phyloP scores from a whole-genome alignment of 2,888 invertebrate genomes.

The Drosophila demipolita region DNA sequence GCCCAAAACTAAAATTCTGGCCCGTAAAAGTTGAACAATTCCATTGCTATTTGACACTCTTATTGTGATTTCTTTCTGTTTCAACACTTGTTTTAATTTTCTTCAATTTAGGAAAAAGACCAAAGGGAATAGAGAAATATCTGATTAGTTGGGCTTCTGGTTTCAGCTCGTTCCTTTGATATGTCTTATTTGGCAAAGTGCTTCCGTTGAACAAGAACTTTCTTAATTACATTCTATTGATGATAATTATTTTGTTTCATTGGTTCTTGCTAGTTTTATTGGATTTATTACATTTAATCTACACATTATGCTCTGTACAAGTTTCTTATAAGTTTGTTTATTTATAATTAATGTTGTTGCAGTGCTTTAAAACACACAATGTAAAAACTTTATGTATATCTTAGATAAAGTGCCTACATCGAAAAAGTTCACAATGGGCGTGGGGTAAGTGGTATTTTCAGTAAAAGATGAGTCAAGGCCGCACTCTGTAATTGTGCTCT shows the following conservation, averaged over 20 bases:
- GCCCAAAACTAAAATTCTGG: slow-evolving; percentile 11
- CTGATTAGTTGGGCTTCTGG: neutral
- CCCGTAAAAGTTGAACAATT: slow-evolving; percentile 30
- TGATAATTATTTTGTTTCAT: neutral
- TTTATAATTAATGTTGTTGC: neutral
- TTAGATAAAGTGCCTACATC: neutral
- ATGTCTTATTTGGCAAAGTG: neutral
- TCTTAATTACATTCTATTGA: neutral
- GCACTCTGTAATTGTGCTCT: too few relatives aligned
- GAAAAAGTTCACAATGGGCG: neutral
- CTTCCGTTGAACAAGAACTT: neutral
- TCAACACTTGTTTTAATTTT: neutral
- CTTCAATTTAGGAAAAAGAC: neutral
- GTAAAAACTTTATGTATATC: neutral
- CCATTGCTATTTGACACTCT: slow-evolving; percentile 23
- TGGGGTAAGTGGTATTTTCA: neutral
- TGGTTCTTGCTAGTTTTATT: neutral
- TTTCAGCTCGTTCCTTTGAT: neutral
- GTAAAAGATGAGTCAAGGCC: neutral
- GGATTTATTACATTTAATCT: neutral
- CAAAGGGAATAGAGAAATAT: neutral
- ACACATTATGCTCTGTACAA: neutral
- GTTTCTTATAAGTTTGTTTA: neutral
- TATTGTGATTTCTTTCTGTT: slow-evolving; percentile 17
- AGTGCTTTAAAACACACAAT: neutral